phyloP scores from a whole-genome alignment of 1,140 invertebrate genomes.

The Conus betulinus region DNA sequence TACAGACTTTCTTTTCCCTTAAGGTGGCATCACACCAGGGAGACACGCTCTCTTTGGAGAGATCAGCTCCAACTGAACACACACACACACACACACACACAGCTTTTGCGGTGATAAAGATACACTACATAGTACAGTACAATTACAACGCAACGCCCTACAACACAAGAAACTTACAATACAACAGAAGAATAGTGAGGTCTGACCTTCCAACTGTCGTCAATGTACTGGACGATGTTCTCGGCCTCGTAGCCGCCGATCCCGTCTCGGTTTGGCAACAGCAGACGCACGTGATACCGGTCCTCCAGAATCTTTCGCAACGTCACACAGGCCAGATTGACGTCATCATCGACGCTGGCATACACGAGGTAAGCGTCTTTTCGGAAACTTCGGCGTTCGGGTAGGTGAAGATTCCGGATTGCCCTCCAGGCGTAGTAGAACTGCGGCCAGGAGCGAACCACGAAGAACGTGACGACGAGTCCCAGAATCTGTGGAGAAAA shows the following conservation, averaged over 20 bases:
- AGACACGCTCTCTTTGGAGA: no score
- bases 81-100: no score
- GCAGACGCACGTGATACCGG: not conserved
- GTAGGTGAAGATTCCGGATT: not conserved
- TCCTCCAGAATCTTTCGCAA: not conserved
- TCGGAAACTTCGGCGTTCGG: not conserved
- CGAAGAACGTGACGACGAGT: not conserved
- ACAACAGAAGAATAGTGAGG: no score
- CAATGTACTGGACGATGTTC: not conserved
- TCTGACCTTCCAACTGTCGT: constrained; percentile 10
- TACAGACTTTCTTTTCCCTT: no score
- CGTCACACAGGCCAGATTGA: not conserved
- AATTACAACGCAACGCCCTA: no score
- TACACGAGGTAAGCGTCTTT: not conserved
- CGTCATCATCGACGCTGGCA: not conserved
- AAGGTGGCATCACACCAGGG: no score
- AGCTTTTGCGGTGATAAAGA: no score
- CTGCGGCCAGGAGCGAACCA: not conserved
- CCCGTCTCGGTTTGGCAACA: not conserved
- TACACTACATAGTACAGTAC: no score
- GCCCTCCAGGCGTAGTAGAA: not conserved
- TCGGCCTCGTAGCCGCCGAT: not conserved
- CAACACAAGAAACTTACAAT: no score
- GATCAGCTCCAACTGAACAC: no score
- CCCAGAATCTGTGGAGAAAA: not conserved